Evolutionary conservation across 2,797 vertebrate species (phyloP), one percentile per base, ranked within the genome.

Genomic region (Mormyrops attenuatus): DNA sequence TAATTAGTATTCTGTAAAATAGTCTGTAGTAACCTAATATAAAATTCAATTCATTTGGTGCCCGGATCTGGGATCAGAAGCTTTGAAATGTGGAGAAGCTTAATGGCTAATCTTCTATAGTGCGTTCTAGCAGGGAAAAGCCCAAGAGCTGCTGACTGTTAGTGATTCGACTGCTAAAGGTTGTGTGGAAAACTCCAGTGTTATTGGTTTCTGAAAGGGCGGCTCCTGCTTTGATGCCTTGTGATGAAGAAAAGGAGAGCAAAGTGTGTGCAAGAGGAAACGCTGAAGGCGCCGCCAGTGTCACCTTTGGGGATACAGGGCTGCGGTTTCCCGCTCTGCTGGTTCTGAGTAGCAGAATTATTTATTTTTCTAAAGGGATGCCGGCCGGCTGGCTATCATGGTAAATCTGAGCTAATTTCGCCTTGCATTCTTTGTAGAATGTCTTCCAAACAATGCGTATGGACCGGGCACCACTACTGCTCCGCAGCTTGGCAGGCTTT

Each of bases 31-130:
- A 52, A 52, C 84, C 26, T 52, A 86, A 86, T 34, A 30, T n/a
- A 86, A 47, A 53, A 52, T 52, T 86, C 47, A 30, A 49, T 34
- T 50, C 47, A 34, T 86, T 86, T 26, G 84, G 49, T 17, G 9
- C 82, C 49, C 20, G 9, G 82, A 85, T 85, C 82, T 49, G 52
- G 44, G 82, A 52, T 85, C 82, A 26, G 52, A 11, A 89, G 73
- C 47, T 85, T 34, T 22, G 38, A 38, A 69, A 86, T 69, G 47
- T n/a, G 30, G 57, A 11, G n/a, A 50, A 52, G 53, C 55, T 82
- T 86, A 86, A 66, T 47, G 82, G 57, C 55, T 89, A 63, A 89
- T 80, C 53, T 60, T 89, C 34, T 57, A 6, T 66, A 50, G 34
- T 7, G 15, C 26, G 47, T 60, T 77, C 22, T 20, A 77, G 69